A percentile compares a stretch with the other conserved stretches of the same genome.
Evolutionary conservation across 2,113 vertebrate species (phyloP).

Genomic region (Melanerpes formicivorus): DNA sequence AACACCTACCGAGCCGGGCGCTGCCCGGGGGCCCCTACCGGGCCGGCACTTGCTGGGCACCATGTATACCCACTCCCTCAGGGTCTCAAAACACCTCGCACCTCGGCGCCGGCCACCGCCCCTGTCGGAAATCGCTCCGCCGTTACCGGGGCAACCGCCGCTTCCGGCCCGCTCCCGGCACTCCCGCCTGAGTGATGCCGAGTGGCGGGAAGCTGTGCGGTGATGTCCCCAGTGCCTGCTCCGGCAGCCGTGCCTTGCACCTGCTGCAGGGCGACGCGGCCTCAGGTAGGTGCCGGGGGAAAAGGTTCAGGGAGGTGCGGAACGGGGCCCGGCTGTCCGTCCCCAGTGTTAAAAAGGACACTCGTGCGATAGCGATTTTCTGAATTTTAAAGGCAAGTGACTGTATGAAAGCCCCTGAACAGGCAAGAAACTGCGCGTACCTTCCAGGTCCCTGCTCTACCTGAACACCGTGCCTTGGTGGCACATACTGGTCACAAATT

Average conservation of each 20-base stretch:
- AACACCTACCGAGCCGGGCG: conserved; percentile 55
- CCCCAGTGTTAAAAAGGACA: background rate
- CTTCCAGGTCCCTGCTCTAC: background rate
- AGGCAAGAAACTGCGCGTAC: background rate
- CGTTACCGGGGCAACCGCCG: conserved; percentile 64
- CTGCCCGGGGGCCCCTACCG: conserved; percentile 42
- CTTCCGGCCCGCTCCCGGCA: conserved; percentile 61
- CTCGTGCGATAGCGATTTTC: background rate
- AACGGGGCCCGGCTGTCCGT: rapidly evolving
- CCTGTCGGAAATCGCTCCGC: conserved; percentile 49
- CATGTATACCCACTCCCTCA: conserved; percentile 38
- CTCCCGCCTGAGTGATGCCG: background rate
- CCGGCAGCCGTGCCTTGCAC: background rate
- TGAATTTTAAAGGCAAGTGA: background rate
- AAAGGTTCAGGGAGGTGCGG: background rate
- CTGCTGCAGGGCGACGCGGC: background rate
- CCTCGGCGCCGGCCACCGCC: background rate
- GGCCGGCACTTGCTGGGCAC: conserved; percentile 75
- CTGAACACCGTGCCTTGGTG: background rate
- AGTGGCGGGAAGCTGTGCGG: background rate
- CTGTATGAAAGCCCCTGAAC: background rate
- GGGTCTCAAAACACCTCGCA: rapidly evolving
- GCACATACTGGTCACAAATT: rapidly evolving
- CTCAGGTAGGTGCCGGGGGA: background rate
- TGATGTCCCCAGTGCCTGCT: rapidly evolving